Conservation (phyloP, 2,888 invertebrate genomes). For the Dynastes maya region DNA sequence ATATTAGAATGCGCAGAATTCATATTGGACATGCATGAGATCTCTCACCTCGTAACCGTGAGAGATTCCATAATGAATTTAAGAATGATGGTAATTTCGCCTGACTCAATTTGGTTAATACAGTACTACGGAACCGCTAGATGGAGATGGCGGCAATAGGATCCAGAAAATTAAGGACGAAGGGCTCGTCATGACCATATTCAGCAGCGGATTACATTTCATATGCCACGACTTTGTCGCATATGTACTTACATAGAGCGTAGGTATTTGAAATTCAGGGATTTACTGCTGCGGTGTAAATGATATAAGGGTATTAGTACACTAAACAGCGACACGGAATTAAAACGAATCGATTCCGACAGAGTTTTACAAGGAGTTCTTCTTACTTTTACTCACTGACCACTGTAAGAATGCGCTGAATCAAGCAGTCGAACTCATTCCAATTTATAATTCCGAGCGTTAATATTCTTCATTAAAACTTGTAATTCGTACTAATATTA, state of each 20-base stretch:
- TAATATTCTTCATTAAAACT: too few relatives aligned
- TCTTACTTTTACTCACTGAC: too few relatives aligned
- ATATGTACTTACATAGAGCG: not conserved
- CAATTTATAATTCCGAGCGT: too few relatives aligned
- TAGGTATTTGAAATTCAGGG: not conserved
- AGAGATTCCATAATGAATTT: constrained; percentile 12
- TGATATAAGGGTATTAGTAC: not conserved
- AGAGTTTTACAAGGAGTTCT: too few relatives aligned
- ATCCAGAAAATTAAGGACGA: not conserved
- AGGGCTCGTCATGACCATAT: constrained; percentile 1
- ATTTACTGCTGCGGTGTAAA: not conserved
- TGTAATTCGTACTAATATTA: too few relatives aligned
- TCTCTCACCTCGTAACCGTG: constrained; percentile 4
- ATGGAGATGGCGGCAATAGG: not conserved
- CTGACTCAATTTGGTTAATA: constrained; percentile 15
- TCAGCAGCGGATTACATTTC: not conserved
- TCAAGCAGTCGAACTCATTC: too few relatives aligned
- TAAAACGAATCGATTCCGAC: too few relatives aligned
- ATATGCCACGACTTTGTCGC: not conserved
- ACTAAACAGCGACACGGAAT: not conserved
- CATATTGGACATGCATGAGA: constrained; percentile 19
- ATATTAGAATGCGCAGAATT: not conserved
- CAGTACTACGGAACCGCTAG: not conserved
- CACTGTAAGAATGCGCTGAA: too few relatives aligned
- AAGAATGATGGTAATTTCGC: constrained; percentile 21